phyloP scores from a whole-genome alignment of 2,797 vertebrate genomes.

The Pteronotus mesoamericanus region DNA sequence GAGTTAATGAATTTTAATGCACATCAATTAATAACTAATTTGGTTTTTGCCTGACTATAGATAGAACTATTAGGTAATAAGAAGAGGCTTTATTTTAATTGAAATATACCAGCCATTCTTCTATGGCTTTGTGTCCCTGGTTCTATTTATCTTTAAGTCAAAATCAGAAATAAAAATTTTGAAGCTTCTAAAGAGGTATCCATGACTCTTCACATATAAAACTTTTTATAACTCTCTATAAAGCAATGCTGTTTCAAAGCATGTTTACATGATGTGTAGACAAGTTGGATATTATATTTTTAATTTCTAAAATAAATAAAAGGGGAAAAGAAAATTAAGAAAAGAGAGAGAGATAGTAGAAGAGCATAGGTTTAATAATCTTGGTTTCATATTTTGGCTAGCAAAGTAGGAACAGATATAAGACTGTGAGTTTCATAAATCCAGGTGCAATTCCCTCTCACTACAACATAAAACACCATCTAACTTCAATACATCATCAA shows the following conservation, averaged over 20 bases:
- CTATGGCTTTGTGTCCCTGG: not conserved
- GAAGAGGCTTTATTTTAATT: slow-evolving; percentile 67
- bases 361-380: not conserved
- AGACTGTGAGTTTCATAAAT: not conserved
- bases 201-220: not conserved
- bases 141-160: slow-evolving; percentile 30
- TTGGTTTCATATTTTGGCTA: not conserved
- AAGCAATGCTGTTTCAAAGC: not conserved
- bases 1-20: slow-evolving; percentile 90
- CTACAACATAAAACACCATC: not conserved
- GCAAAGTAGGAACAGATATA: not conserved
- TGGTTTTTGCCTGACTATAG: slow-evolving; percentile 79
- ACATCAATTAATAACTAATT: slow-evolving; percentile 91
- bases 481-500: not conserved
- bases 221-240: not conserved
- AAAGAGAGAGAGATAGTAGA: not conserved
- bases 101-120: slow-evolving; percentile 58
- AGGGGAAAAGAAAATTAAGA: not conserved
- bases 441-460: not conserved
- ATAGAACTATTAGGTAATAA: slow-evolving; percentile 57
- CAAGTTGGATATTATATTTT: not conserved
- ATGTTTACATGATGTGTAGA: not conserved
- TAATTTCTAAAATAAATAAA: slow-evolving; percentile 1
- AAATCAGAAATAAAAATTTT: slow-evolving; percentile 20
- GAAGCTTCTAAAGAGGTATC: not conserved